phyloP scores from a whole-genome alignment of 1,140 invertebrate species.

The Paralvinella palmiformis region DNA sequence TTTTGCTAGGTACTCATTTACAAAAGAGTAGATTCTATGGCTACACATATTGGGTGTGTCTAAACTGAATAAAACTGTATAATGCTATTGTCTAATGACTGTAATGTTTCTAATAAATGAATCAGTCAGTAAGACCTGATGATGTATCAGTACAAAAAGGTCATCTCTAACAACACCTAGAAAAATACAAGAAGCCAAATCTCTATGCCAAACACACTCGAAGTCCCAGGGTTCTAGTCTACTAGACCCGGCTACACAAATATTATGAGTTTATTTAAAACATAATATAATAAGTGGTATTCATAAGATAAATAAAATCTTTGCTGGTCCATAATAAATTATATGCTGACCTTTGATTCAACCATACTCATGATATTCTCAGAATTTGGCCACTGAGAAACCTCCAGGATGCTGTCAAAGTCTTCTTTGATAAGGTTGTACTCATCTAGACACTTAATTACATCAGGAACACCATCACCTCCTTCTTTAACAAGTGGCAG shows the following conservation, averaged over 20 bases:
- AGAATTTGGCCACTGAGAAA: constrained; percentile 75
- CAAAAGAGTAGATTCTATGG: too few species aligned
- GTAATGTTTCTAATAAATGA: not conserved
- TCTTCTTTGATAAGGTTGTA: constrained; percentile 88
- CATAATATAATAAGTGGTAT: too few species aligned
- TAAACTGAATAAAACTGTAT: too few species aligned
- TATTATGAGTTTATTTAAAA: not conserved
- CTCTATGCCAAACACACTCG: too few species aligned
- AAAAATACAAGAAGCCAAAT: too few species aligned
- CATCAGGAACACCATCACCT: constrained; percentile 60
- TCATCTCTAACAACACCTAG: not conserved
- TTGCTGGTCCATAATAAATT: not conserved
- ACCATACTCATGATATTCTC: constrained; percentile 68
- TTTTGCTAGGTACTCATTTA: too few species aligned
- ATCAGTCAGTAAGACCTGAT: not conserved
- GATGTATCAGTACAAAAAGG: not conserved
- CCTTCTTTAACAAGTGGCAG: constrained; percentile 66
- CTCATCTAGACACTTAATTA: constrained; percentile 67
- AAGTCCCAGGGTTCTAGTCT: too few species aligned
- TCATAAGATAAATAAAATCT: too few species aligned
- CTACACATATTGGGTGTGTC: too few species aligned
- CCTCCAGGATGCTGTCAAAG: constrained; percentile 76
- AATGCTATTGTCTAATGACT: too few species aligned
- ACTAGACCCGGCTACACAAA: not conserved
- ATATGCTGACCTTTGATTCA: constrained; percentile 64